A percentile compares a stretch with the other conserved stretches of the same genome.
phyloP scores from a whole-genome alignment of 2,888 invertebrate genomes.

The Meliscaeva auricollis region DNA sequence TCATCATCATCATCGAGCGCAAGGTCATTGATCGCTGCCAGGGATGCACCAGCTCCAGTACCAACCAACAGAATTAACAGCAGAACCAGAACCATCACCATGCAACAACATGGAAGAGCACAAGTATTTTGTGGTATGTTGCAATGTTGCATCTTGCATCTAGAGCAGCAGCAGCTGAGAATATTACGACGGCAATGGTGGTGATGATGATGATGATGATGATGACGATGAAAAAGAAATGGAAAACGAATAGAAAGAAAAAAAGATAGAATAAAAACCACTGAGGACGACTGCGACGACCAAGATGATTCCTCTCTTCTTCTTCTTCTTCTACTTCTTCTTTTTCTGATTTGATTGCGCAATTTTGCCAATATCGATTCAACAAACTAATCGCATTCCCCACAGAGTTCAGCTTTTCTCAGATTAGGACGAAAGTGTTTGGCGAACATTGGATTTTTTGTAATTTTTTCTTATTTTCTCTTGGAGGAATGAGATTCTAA shows the following conservation, averaged over 20 bases:
- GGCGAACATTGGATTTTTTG: constrained; percentile 3
- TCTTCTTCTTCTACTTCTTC: not conserved
- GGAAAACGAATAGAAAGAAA: constrained; percentile 43
- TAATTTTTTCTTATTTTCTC: not conserved
- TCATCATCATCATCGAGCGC: constrained; percentile 36
- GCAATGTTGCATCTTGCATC: constrained; percentile 54
- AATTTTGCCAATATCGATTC: constrained; percentile 66
- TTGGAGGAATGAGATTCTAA: constrained; percentile 42
- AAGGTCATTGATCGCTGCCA: constrained; percentile 66
- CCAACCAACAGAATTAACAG: not conserved
- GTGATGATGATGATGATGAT: constrained; percentile 4
- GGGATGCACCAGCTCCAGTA: constrained; percentile 51
- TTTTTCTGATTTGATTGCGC: constrained; percentile 69
- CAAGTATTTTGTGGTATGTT: constrained; percentile 29
- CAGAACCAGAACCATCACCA: constrained; percentile 9
- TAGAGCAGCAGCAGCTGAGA: constrained; percentile 42
- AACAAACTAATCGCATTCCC: constrained; percentile 24
- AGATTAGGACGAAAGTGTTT: constrained; percentile 56
- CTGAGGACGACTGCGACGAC: constrained; percentile 6
- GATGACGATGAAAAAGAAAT: constrained; percentile 42
- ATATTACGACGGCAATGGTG: not conserved
- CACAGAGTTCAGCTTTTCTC: constrained; percentile 11
- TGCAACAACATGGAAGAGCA: constrained; percentile 8
- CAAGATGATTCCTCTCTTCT: not conserved
- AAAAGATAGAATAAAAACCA: constrained; percentile 4